Conservation (phyloP, 2,888 invertebrate genomes). For the Cheilosia soror region DNA sequence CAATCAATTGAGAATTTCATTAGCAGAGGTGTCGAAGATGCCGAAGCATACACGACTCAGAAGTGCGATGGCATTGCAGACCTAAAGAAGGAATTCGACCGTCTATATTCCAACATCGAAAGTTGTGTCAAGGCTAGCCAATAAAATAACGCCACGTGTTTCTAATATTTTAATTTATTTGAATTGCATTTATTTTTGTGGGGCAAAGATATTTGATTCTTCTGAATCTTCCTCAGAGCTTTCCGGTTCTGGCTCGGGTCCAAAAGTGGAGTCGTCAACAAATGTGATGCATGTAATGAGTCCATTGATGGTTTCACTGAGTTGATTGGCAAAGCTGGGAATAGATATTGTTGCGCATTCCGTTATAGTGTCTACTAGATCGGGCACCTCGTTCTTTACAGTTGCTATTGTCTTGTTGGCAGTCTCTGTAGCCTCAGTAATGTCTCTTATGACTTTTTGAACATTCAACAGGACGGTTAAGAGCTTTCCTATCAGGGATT, state of each 20-base stretch:
- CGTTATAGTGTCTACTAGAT: neutral
- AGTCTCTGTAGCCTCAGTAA: conserved; percentile 16
- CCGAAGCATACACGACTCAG: conserved; percentile 13
- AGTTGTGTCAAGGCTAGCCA: conserved; percentile 20
- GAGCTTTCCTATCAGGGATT: conserved; percentile 79
- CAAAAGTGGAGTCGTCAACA: conserved; percentile 49
- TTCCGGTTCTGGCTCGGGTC: conserved; percentile 56
- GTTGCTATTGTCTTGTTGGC: conserved; percentile 26
- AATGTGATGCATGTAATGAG: conserved; percentile 44
- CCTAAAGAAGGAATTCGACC: conserved; percentile 40
- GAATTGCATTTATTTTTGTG: neutral
- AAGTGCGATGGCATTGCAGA: conserved; percentile 44
- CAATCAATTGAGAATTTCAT: conserved; percentile 42
- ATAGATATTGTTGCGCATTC: conserved; percentile 34
- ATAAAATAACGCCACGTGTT: conserved; percentile 28
- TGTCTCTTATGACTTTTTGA: conserved; percentile 76
- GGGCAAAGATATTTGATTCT: neutral
- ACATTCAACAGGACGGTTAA: conserved; percentile 78
- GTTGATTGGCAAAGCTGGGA: conserved; percentile 29
- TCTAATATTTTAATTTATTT: conserved; percentile 7
- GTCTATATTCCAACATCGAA: conserved; percentile 31
- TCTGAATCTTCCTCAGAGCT: conserved; percentile 32
- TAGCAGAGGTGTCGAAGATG: conserved; percentile 29
- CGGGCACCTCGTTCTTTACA: conserved; percentile 32
- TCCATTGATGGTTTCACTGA: conserved; percentile 39